Percentiles rank a stretch among this genome's conserved stretches.
These are phyloP conservation scores for Dinothrombium tinctorium DNA, from an alignment of 1,140 invertebrate species.

Conservation along the genomic window DNA sequence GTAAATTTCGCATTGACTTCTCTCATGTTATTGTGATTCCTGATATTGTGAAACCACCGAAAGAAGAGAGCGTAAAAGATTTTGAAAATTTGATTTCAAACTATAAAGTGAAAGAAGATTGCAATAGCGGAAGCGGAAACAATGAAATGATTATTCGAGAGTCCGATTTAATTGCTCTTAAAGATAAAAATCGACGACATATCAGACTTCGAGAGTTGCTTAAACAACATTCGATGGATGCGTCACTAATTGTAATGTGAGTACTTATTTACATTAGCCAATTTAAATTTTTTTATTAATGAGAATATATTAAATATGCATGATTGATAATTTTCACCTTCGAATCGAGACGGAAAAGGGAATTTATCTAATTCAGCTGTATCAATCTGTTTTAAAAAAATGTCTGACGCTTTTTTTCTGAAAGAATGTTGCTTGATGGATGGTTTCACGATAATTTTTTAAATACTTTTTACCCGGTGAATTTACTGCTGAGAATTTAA, in stretches of 20 bases:
- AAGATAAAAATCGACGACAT: conserved; percentile 60
- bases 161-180: conserved; percentile 41
- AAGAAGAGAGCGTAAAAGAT: conserved; percentile 17
- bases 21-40: conserved; percentile 30
- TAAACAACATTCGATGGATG: conserved; percentile 52
- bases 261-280: background rate
- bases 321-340: no score
- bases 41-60: conserved; percentile 25
- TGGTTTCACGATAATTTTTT: no score
- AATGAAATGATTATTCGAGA: conserved; percentile 45
- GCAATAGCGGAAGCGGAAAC: no score
- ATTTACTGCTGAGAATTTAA: no score
- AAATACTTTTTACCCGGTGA: no score
- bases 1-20: conserved; percentile 35
- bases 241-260: conserved; percentile 61
- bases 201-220: conserved; percentile 59
- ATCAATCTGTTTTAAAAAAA: no score
- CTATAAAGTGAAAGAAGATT: background rate
- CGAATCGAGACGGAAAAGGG: no score
- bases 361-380: no score
- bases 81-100: conserved; percentile 19
- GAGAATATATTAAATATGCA: no score
- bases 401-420: no score
- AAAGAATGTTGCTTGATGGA: no score
- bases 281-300: no score